Evolutionary conservation across 2,888 invertebrate species (phyloP).

Genomic region (Synanthedon tipuliformis): DNA sequence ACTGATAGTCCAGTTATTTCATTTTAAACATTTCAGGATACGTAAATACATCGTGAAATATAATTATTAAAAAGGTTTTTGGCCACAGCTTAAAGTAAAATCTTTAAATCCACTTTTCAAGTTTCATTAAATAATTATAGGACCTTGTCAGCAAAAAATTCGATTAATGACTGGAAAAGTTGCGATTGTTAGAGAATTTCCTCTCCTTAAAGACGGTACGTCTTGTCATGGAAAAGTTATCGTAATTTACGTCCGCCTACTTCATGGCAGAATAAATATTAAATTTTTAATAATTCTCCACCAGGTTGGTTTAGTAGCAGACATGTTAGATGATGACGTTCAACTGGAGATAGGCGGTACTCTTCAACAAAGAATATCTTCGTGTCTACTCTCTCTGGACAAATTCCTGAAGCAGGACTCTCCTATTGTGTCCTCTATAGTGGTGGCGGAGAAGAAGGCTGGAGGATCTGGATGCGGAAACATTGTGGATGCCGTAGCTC

Average conservation of each 20-base stretch:
- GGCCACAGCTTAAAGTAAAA: too few relatives aligned
- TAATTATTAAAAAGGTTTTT: too few relatives aligned
- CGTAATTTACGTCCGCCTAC: not conserved
- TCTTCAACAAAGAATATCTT: conserved; percentile 85
- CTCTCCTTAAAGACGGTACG: not conserved
- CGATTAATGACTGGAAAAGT: too few relatives aligned
- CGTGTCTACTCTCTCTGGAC: conserved; percentile 82
- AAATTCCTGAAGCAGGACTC: conserved; percentile 77
- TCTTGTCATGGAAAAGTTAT: not conserved
- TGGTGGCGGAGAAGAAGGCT: conserved; percentile 85
- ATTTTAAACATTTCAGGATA: too few relatives aligned
- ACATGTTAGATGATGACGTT: conserved; percentile 77
- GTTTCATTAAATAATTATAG: too few relatives aligned
- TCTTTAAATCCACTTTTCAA: too few relatives aligned
- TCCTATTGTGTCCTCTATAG: conserved; percentile 83
- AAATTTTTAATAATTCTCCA: too few relatives aligned
- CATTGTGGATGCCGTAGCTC: conserved; percentile 79
- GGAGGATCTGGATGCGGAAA: conserved; percentile 72
- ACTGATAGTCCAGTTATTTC: too few relatives aligned
- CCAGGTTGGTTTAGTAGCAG: conserved; percentile 81
- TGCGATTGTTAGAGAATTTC: too few relatives aligned
- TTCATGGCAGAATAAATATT: not conserved
- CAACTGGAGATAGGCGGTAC: conserved; percentile 83
- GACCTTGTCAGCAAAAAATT: too few relatives aligned
- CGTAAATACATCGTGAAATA: too few relatives aligned